Conservation (phyloP, 2,797 vertebrate species). For the Sebastolobus altivelis region DNA sequence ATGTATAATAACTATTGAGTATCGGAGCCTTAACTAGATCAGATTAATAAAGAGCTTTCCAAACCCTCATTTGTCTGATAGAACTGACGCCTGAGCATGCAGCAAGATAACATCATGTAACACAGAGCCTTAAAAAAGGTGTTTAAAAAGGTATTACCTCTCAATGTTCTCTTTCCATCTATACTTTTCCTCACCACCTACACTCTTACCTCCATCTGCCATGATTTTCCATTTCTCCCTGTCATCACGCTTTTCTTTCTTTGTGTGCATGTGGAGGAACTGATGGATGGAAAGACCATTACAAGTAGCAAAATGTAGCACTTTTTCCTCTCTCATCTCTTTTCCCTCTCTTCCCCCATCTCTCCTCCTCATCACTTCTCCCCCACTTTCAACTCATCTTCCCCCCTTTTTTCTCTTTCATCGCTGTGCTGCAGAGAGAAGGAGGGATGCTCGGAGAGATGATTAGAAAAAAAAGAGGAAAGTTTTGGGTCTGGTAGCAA, state of each 20-base stretch:
- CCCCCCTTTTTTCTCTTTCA: conserved; percentile 10
- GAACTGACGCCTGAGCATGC: background rate
- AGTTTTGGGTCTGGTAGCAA: conserved; percentile 45
- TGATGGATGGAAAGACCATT: background rate
- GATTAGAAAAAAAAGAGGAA: conserved; percentile 45
- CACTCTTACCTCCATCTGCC: background rate
- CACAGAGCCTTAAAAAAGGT: background rate
- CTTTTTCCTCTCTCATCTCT: background rate
- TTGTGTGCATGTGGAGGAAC: background rate
- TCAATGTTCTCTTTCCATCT: background rate
- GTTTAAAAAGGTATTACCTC: background rate
- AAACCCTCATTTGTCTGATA: background rate
- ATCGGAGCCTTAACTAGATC: background rate
- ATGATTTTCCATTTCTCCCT: background rate
- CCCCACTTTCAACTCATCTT: background rate
- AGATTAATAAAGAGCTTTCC: background rate
- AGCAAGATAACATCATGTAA: background rate
- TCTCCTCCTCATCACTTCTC: conserved; percentile 1
- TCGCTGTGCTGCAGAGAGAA: background rate
- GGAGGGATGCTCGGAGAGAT: conserved; percentile 41
- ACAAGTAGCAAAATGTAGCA: background rate
- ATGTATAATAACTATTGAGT: background rate
- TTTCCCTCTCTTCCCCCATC: background rate
- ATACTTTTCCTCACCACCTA: background rate
- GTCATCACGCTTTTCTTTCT: background rate